Evolutionary conservation across 2,797 vertebrate genomes (phyloP).

Genomic region (Sebastes reedi): DNA sequence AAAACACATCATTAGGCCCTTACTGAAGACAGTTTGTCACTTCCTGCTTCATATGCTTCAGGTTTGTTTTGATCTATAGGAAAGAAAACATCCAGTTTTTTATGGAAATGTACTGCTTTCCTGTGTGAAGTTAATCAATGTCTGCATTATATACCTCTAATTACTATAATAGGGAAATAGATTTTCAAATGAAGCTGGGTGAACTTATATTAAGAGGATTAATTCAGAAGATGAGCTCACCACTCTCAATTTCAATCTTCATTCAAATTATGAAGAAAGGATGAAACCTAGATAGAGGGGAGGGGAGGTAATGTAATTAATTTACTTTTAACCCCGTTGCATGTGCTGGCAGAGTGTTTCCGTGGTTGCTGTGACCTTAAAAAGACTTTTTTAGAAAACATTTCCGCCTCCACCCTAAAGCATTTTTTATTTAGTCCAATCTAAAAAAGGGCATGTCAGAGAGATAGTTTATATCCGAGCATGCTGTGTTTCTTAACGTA

Average conservation of each 20-base stretch:
- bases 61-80: constrained; percentile 2
- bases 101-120: neutral
- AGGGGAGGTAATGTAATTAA: neutral
- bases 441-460: constrained; percentile 41
- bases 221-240: neutral
- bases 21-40: constrained; percentile 5
- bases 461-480: constrained; percentile 36
- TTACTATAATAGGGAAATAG: neutral
- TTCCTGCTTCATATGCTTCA: neutral
- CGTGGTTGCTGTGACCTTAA: neutral
- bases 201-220: neutral
- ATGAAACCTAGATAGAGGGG: too few relatives aligned
- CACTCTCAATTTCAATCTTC: neutral
- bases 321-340: constrained; percentile 4
- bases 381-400: neutral
- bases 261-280: neutral
- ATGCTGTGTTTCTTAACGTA: constrained; percentile 39
- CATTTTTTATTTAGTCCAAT: constrained; percentile 43
- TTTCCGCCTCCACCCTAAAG: neutral
- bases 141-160: constrained; percentile 17
- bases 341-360: neutral
- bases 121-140: neutral
- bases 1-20: constrained; percentile 40
- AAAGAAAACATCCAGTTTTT: neutral
- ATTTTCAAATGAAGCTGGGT: neutral